Conservation (phyloP, 1,140 invertebrate species). For the Drosophila tani region DNA sequence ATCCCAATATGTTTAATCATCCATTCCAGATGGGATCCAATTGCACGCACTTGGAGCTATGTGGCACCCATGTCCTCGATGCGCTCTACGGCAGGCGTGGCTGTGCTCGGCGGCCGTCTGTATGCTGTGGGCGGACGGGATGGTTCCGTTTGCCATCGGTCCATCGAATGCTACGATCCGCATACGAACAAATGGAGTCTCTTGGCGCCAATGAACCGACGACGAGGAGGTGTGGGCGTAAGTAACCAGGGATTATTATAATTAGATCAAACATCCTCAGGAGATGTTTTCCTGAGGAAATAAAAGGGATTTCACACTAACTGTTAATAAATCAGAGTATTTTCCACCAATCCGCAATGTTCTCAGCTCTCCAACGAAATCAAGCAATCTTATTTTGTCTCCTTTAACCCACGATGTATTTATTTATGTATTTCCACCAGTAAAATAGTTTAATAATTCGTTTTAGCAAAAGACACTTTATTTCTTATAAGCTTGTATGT, state of each 20-base stretch:
- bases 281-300: background rate
- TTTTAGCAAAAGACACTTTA: too few species aligned
- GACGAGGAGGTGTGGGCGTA: constrained; percentile 94
- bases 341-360: too few species aligned
- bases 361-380: too few species aligned
- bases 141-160: constrained; percentile 94
- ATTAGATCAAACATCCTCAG: too few species aligned
- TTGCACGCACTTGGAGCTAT: constrained; percentile 93
- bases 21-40: constrained; percentile 91
- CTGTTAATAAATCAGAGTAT: too few species aligned
- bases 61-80: constrained; percentile 94
- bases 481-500: too few species aligned
- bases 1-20: background rate
- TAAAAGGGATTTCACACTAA: background rate
- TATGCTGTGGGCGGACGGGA: constrained; percentile 97
- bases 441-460: too few species aligned
- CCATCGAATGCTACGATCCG: constrained; percentile 97
- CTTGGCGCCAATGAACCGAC: constrained; percentile 94
- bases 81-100: constrained; percentile 95
- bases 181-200: constrained; percentile 95
- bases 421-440: too few species aligned
- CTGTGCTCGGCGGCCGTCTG: constrained; percentile 93
- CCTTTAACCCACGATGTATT: too few species aligned
- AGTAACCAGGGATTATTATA: constrained; percentile 19
- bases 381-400: too few species aligned